phyloP scores from a whole-genome alignment of 1,140 invertebrate species.

The Medauroidea extradentata region DNA sequence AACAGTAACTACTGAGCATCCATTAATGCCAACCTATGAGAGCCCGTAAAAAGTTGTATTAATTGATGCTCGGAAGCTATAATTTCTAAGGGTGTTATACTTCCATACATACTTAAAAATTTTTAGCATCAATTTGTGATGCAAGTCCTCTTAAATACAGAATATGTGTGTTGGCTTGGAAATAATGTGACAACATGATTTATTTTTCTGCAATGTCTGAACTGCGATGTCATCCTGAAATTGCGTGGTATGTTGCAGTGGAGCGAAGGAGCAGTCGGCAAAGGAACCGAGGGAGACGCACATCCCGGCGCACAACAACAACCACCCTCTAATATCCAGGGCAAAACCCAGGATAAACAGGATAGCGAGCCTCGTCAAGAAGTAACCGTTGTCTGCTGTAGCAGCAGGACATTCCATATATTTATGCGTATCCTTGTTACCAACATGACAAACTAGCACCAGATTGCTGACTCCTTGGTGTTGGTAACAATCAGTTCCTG shows the following conservation, averaged over 20 bases:
- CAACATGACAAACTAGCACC: no score
- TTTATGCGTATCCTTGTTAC: no score
- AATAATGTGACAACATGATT: not conserved
- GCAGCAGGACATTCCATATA: not conserved
- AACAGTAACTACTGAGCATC: no score
- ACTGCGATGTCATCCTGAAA: slow-evolving; percentile 9
- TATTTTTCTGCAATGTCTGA: not conserved
- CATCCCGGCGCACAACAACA: slow-evolving; percentile 35
- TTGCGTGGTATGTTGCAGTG: slow-evolving; percentile 34
- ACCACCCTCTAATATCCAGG: slow-evolving; percentile 30
- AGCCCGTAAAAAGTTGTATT: no score
- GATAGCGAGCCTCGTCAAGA: slow-evolving; percentile 46
- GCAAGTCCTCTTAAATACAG: not conserved
- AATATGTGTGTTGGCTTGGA: not conserved
- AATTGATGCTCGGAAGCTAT: not conserved
- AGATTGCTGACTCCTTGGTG: no score
- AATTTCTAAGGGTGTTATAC: not conserved
- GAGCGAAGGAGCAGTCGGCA: slow-evolving; percentile 45
- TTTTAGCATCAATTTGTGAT: not conserved
- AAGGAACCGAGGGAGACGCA: slow-evolving; percentile 38
- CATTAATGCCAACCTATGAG: no score
- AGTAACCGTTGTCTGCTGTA: slow-evolving; percentile 32
- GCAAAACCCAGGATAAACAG: slow-evolving; percentile 40
- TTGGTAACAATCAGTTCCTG: no score
- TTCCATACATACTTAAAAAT: not conserved